phyloP scores from a whole-genome alignment of 2,797 vertebrate genomes.

The Aselliscus stoliczkanus region DNA sequence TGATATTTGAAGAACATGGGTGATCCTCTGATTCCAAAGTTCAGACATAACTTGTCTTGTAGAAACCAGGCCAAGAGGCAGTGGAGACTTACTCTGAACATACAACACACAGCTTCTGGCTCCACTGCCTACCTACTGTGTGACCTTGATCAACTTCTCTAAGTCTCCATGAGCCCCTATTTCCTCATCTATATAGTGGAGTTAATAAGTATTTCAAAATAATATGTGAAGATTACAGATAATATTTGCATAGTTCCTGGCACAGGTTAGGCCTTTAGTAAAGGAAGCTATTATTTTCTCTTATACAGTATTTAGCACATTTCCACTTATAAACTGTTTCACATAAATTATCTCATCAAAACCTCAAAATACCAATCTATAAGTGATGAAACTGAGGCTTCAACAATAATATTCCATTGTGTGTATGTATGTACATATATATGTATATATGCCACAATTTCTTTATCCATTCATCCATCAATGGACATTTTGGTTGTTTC shows the following conservation, averaged over 20 bases:
- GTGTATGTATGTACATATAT: too few relatives aligned
- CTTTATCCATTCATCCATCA: neutral
- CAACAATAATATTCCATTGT: neutral
- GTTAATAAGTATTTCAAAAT: neutral
- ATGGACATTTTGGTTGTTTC: neutral
- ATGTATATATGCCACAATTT: neutral
- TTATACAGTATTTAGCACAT: neutral
- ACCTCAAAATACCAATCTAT: neutral
- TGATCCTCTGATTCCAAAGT: neutral
- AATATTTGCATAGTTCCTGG: neutral
- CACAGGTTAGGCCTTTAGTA: neutral
- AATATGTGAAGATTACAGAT: neutral
- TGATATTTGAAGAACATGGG: neutral
- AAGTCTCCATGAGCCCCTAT: neutral
- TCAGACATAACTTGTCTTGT: neutral
- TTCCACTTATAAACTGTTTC: neutral
- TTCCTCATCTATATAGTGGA: neutral
- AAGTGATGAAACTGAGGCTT: neutral
- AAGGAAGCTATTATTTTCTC: neutral
- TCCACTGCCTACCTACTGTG: neutral
- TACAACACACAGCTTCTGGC: neutral
- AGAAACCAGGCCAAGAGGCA: neutral
- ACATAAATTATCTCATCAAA: neutral
- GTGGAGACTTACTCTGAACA: neutral
- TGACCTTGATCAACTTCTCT: neutral